Evolutionary conservation across 2,888 invertebrate genomes (phyloP).

Genomic region (Gymnocheta viridis): DNA sequence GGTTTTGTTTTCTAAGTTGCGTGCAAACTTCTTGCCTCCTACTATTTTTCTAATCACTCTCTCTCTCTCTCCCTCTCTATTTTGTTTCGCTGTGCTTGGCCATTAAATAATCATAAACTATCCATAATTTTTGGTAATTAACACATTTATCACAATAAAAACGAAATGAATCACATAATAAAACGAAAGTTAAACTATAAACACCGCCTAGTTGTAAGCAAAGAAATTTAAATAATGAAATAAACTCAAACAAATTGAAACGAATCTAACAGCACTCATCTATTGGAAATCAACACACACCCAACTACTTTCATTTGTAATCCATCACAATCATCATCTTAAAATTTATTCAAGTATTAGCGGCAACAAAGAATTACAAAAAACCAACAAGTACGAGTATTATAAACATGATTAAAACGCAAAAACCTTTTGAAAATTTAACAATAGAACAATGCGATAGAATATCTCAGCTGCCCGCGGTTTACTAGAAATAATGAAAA

Average conservation of each 20-base stretch:
- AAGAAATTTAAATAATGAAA: slow-evolving; percentile 18
- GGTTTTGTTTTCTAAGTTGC: too few relatives aligned
- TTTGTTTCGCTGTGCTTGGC: not conserved
- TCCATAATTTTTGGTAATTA: slow-evolving; percentile 51
- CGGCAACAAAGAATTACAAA: not conserved
- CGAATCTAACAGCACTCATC: slow-evolving; percentile 22
- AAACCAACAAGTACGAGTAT: not conserved
- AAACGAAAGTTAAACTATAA: slow-evolving; percentile 44
- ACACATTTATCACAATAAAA: slow-evolving; percentile 46
- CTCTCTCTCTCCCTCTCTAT: not conserved
- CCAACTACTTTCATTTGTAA: slow-evolving; percentile 4
- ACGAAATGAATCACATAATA: slow-evolving; percentile 42
- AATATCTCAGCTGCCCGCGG: slow-evolving; percentile 58
- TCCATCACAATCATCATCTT: slow-evolving; percentile 21
- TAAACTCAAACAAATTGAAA: slow-evolving; percentile 26
- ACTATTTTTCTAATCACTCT: not conserved
- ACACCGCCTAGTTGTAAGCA: slow-evolving; percentile 40
- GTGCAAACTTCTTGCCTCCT: slow-evolving; percentile 18
- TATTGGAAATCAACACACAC: not conserved
- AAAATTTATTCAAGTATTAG: not conserved
- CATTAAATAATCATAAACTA: slow-evolving; percentile 36
- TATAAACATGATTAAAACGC: slow-evolving; percentile 1
- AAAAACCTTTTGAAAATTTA: not conserved
- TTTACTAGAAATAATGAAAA: slow-evolving; percentile 67
- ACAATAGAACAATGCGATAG: slow-evolving; percentile 33